These are phyloP conservation scores for Pelecanoides urinatrix DNA, from an alignment of 2,113 vertebrate species.

Conservation along the genomic window DNA sequence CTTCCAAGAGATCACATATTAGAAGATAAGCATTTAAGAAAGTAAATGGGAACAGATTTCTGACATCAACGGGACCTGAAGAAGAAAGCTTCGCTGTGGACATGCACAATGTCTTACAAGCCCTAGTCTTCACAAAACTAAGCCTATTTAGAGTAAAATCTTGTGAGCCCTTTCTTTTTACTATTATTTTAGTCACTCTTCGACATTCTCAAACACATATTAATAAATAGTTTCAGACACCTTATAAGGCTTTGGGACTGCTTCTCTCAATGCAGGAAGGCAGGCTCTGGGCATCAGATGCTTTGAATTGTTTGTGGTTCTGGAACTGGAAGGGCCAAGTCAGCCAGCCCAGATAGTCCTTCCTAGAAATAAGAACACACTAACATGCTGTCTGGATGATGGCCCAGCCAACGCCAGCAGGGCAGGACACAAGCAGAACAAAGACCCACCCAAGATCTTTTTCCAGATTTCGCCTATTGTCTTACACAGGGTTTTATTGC, in stretches of 20 bases:
- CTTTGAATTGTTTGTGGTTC: not conserved
- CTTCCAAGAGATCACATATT: not conserved
- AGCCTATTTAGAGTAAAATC: not conserved
- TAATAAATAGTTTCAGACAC: not conserved
- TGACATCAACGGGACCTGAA: not conserved
- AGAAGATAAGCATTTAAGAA: not conserved
- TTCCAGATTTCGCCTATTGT: not conserved
- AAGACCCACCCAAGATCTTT: not conserved
- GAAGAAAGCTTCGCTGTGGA: not conserved
- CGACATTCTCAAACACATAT: not conserved
- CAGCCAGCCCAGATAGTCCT: not conserved
- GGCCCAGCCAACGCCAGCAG: not conserved
- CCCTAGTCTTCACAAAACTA: not conserved
- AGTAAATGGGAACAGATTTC: not conserved
- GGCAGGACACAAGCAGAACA: not conserved
- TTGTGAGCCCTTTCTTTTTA: not conserved
- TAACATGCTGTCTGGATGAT: not conserved
- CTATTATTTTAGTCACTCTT: not conserved
- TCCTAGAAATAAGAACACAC: not conserved
- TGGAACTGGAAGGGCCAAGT: not conserved
- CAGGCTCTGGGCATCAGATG: not conserved
- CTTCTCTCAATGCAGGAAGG: not conserved
- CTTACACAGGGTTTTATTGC: not conserved
- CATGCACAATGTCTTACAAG: not conserved
- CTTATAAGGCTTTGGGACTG: not conserved